Conservation (phyloP, 2,797 vertebrate genomes). For the Rousettus madagascariensis region DNA sequence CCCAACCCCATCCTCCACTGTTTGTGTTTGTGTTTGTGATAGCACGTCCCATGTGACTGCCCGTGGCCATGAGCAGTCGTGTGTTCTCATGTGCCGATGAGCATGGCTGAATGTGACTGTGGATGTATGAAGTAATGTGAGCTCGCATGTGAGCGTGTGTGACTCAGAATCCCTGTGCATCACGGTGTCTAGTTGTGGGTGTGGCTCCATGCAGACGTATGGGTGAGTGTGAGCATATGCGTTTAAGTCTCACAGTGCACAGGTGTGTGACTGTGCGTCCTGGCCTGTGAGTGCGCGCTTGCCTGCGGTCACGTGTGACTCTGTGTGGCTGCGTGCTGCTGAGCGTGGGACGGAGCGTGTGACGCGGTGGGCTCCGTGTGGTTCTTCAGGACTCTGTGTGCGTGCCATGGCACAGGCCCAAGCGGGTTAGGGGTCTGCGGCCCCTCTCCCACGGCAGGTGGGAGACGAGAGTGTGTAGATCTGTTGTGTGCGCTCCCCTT, state of each 20-base stretch:
- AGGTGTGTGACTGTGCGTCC: rapidly evolving
- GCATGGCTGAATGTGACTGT: neutral
- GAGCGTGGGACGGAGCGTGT: neutral
- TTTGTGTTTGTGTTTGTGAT: neutral
- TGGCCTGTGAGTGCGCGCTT: rapidly evolving
- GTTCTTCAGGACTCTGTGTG: neutral
- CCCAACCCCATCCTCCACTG: neutral
- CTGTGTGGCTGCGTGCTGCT: neutral
- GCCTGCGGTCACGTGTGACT: neutral
- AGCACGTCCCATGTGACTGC: neutral
- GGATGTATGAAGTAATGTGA: neutral
- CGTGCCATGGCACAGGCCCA: neutral
- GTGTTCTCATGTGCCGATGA: neutral
- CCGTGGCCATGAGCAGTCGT: neutral
- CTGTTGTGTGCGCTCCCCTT: neutral
- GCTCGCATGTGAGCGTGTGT: neutral
- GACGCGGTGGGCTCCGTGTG: neutral
- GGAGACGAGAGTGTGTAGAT: neutral
- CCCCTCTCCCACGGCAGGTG: neutral
- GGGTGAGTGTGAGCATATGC: rapidly evolving
- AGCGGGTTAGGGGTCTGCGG: neutral
- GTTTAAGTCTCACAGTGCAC: too few species aligned
- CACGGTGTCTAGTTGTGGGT: neutral
- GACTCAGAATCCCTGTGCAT: neutral
- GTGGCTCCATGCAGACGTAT: neutral